Evolutionary conservation across 2,888 invertebrate species (phyloP).

Genomic region (Muschampia plurimacula): DNA sequence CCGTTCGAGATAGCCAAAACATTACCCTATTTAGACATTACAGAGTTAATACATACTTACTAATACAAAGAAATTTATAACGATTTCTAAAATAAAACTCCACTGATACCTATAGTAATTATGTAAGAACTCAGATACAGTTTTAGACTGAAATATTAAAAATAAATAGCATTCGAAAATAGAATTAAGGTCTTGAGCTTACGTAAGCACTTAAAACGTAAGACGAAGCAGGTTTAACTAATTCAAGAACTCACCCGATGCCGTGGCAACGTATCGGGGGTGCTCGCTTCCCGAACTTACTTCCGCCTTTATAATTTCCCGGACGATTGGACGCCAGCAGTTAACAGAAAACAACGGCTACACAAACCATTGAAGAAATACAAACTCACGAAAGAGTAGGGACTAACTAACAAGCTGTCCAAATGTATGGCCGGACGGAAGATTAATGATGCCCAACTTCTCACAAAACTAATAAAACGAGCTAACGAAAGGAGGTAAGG

Average conservation of each 20-base stretch:
- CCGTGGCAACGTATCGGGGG: conserved; percentile 68
- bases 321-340: conserved; percentile 67
- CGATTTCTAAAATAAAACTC: too few relatives aligned
- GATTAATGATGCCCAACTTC: conserved; percentile 36
- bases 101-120: too few relatives aligned
- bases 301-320: conserved; percentile 71
- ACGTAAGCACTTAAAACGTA: conserved; percentile 45
- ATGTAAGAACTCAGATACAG: too few relatives aligned
- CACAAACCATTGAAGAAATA: conserved; percentile 32
- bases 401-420: conserved; percentile 14
- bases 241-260: conserved; percentile 67
- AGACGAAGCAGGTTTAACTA: conserved; percentile 74
- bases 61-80: too few relatives aligned
- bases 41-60: too few relatives aligned
- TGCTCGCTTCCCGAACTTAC: conserved; percentile 56
- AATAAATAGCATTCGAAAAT: background rate
- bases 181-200: background rate
- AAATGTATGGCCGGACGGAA: conserved; percentile 33
- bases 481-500: conserved; percentile 5
- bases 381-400: conserved; percentile 6
- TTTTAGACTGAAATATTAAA: too few relatives aligned
- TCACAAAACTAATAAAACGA: background rate
- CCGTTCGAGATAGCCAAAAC: background rate
- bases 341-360: conserved; percentile 57
- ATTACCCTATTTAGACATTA: background rate